Percentiles rank a stretch among this genome's conserved stretches.
Evolutionary conservation across 2,797 vertebrate species (phyloP).

Genomic region (Acipenser oxyrinchus): DNA sequence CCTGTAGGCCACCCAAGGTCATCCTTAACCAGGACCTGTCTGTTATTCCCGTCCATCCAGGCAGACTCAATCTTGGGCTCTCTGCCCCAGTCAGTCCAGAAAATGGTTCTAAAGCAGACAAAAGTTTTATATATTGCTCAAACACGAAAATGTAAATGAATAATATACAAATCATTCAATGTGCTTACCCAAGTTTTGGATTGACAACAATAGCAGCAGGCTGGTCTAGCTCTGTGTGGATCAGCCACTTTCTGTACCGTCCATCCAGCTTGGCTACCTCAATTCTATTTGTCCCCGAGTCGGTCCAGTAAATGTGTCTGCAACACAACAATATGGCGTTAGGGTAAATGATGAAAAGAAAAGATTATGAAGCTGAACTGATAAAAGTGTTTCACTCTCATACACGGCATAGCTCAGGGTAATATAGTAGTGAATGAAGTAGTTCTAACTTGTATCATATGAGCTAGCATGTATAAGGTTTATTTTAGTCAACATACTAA

Average conservation of each 20-base stretch:
- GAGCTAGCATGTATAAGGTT: too few species aligned
- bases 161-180: too few species aligned
- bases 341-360: too few species aligned
- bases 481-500: too few species aligned
- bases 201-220: conserved; percentile 88
- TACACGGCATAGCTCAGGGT: too few species aligned
- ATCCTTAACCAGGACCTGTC: conserved; percentile 68
- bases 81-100: conserved; percentile 94
- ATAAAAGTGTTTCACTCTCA: too few species aligned
- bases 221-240: conserved; percentile 77
- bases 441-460: too few species aligned
- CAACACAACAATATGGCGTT: conserved; percentile 11
- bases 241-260: conserved; percentile 90
- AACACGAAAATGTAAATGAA: too few species aligned
- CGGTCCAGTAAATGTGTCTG: conserved; percentile 98
- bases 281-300: conserved; percentile 86
- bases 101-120: conserved; percentile 63
- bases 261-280: conserved; percentile 91
- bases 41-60: conserved; percentile 93
- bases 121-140: neutral
- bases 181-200: conserved; percentile 77
- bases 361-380: too few species aligned
- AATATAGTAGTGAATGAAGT: too few species aligned
- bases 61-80: conserved; percentile 85
- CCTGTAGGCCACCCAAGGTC: conserved; percentile 94